Conservation (phyloP, 2,888 invertebrate genomes). For the Lasioglossum lativentre region DNA sequence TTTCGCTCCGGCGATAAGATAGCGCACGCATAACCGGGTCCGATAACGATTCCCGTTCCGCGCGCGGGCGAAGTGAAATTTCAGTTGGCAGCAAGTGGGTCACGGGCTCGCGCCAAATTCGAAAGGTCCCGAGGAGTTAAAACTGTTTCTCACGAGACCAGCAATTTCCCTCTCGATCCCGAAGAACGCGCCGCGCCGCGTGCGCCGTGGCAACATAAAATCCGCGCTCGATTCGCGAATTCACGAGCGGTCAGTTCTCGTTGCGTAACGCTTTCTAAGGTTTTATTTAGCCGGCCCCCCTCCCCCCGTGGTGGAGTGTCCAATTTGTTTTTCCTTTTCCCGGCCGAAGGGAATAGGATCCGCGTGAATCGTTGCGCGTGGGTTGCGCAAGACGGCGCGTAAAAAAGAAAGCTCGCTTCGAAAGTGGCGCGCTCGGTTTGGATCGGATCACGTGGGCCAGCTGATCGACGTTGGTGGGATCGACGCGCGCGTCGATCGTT, state of each 20-base stretch:
- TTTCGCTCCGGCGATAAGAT: conserved; percentile 40
- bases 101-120: conserved; percentile 41
- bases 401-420: conserved; percentile 23
- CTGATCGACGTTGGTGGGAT: conserved; percentile 34
- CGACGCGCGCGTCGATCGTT: not conserved
- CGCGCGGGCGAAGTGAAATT: conserved; percentile 48
- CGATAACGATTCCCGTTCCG: conserved; percentile 29
- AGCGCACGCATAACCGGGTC: not conserved
- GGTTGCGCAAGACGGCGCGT: not conserved
- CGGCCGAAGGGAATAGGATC: not conserved
- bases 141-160: not conserved
- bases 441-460: conserved; percentile 48
- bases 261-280: conserved; percentile 42
- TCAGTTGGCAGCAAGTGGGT: conserved; percentile 54
- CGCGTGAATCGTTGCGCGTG: not conserved
- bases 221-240: not conserved
- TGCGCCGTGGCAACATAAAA: not conserved
- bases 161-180: not conserved
- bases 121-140: conserved; percentile 13
- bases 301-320: not conserved
- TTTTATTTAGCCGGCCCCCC: not conserved
- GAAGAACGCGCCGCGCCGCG: too few relatives aligned
- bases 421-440: conserved; percentile 63
- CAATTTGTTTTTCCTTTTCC: conserved; percentile 18
- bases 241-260: not conserved